Evolutionary conservation across 2,888 invertebrate species (phyloP), one percentile per base, ranked within the genome.

Genomic region (Mantis religiosa): DNA sequence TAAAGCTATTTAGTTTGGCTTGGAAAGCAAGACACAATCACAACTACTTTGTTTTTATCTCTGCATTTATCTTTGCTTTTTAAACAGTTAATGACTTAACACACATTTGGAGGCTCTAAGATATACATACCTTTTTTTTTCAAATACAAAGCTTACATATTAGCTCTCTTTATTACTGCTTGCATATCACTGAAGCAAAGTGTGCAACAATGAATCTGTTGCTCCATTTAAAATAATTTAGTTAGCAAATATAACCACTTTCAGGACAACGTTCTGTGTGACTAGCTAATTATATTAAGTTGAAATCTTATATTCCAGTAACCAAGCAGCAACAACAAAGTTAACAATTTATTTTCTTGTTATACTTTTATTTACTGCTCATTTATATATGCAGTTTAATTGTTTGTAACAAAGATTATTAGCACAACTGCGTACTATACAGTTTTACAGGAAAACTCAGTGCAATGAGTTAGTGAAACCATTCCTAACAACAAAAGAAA

Each of bases 131-230:
- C n/a, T n/a, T 3, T 82, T 27, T 82, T 82, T 30, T 34, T 34
- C 82, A 87, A 87, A 87, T 87, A 87, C 81, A 81, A 71, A 86
- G 54, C 71, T 86, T 25, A 86, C 30, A 86, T 86, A 81, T 81
- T 71, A 86, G 28, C 86, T 86, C 71, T n/a, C 28, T 25, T 86
- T 85, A 85, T 81, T 30, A 71, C 25, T 71, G 54, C 25, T 71
- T 71, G 15, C 54, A 71, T 71, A 71, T 71, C 25, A 71, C 54
- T 71, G 54, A 25, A 71, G 25, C 25, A 71, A 71, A 71, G 20
- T 71, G 54, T 71, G 54, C 54, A 71, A 71, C 54, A 71, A 41
- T 41, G 41, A 71, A 71, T 8, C 54, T 71, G 54, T 71, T 71
- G 25, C 54, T 71, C 3, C 15, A 71, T 71, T 15, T 25, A 71